Percentiles rank a stretch among this genome's conserved stretches.
phyloP scores from a whole-genome alignment of 2,113 vertebrate species.

The Marmota monax region DNA sequence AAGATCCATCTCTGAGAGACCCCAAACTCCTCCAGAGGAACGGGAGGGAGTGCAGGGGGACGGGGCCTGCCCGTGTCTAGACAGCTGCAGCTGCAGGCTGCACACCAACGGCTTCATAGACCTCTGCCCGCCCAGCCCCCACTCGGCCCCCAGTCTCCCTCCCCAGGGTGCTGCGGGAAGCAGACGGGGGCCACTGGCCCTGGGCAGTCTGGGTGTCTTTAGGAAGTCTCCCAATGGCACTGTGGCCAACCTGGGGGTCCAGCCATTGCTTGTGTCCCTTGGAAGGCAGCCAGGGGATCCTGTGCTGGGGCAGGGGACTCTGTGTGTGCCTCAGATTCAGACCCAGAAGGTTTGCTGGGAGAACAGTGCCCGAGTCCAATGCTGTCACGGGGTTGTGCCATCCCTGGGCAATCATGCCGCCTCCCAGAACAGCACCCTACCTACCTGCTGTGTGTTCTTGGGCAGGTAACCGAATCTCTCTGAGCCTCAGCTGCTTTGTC shows the following conservation, averaged over 20 bases:
- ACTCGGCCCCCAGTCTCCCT: no score
- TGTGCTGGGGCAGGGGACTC: background rate
- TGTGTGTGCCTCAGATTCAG: background rate
- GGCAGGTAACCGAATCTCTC: background rate
- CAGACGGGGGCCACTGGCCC: no score
- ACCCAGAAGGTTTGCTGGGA: background rate
- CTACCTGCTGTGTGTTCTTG: background rate
- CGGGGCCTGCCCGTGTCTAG: background rate
- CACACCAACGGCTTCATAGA: accelerated
- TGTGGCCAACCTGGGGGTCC: background rate
- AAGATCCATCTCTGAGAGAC: constrained; percentile 24
- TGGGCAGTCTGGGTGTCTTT: background rate
- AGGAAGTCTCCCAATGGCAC: background rate
- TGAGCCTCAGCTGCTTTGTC: background rate
- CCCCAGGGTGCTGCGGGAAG: no score
- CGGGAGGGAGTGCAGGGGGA: background rate
- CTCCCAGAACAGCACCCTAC: background rate
- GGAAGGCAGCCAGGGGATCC: background rate
- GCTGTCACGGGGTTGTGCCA: background rate
- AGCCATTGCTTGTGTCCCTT: background rate
- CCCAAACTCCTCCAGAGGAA: background rate
- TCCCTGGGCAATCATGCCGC: accelerated
- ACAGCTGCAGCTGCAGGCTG: background rate
- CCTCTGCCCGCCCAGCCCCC: background rate
- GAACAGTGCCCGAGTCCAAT: no score